A percentile compares a stretch with the other conserved stretches of the same genome.
phyloP scores from a whole-genome alignment of 1,140 invertebrate genomes.

The Belonocnema kinseyi region DNA sequence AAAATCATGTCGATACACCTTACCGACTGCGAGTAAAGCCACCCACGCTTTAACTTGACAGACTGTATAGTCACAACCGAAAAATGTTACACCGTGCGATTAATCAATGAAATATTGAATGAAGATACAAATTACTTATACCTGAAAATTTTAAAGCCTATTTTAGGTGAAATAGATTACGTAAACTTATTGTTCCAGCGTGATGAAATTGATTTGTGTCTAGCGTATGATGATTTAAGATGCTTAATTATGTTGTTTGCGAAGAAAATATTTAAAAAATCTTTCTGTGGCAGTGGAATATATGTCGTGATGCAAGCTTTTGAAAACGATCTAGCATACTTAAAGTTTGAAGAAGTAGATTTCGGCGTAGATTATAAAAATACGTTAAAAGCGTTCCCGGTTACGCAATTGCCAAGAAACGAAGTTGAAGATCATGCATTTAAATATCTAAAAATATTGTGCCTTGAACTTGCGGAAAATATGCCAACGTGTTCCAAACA shows the following conservation, averaged over 20 bases:
- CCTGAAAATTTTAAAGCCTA: conserved; percentile 40
- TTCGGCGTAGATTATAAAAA: conserved; percentile 43
- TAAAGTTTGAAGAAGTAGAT: conserved; percentile 37
- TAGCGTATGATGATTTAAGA: conserved; percentile 47
- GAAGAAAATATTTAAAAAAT: conserved; percentile 37
- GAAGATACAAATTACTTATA: conserved; percentile 50
- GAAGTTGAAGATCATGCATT: too few relatives aligned
- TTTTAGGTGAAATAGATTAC: too few relatives aligned
- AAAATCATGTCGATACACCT: too few relatives aligned
- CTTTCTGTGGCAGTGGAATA: conserved; percentile 27
- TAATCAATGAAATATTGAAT: conserved; percentile 40
- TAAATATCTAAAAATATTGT: not conserved
- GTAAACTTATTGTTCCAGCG: too few relatives aligned
- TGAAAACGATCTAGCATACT: conserved; percentile 44
- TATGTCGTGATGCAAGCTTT: conserved; percentile 36
- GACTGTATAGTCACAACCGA: conserved; percentile 44
- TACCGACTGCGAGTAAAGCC: too few relatives aligned
- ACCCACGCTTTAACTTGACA: too few relatives aligned
- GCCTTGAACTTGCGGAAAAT: conserved; percentile 34
- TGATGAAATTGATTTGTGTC: conserved; percentile 44
- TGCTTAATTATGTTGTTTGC: conserved; percentile 36
- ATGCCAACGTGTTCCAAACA: conserved; percentile 37
- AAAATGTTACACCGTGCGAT: conserved; percentile 44
- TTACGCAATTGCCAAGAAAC: not conserved
- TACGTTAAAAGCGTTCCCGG: not conserved